Conservation (phyloP, 2,113 vertebrate genomes). For the Macrotus californicus region DNA sequence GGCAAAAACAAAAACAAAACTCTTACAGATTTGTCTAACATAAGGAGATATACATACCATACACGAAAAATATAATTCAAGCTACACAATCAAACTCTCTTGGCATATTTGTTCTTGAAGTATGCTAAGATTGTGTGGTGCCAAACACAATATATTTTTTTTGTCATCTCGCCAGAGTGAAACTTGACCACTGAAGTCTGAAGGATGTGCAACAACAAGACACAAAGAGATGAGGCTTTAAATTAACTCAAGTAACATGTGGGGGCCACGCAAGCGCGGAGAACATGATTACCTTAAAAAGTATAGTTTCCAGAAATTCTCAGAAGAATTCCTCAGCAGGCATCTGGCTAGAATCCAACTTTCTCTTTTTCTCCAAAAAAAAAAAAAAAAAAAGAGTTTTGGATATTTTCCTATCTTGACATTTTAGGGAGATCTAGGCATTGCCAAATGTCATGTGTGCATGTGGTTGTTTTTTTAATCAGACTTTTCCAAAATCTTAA, state of each 20-base stretch:
- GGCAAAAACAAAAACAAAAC: neutral
- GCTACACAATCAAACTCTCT: neutral
- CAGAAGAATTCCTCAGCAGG: conserved; percentile 57
- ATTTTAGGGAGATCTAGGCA: conserved; percentile 19
- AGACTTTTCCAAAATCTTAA: conserved; percentile 16
- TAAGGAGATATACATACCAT: neutral
- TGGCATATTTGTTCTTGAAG: conserved; percentile 26
- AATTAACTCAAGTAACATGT: conserved; percentile 46
- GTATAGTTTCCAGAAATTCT: conserved; percentile 25
- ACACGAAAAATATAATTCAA: conserved; percentile 14
- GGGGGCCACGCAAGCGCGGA: conserved; percentile 56
- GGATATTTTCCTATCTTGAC: conserved; percentile 57
- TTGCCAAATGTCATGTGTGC: conserved; percentile 26
- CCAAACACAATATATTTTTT: conserved; percentile 53
- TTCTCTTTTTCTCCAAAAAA: conserved; percentile 26
- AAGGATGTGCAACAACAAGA: conserved; percentile 45
- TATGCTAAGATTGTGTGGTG: conserved; percentile 17
- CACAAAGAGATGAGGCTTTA: conserved; percentile 44
- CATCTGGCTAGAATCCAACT: conserved; percentile 39
- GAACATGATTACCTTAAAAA: conserved; percentile 56
- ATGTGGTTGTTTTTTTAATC: neutral
- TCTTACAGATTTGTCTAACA: conserved; percentile 2
- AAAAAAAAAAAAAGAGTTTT: neutral
- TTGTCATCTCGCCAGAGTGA: conserved; percentile 59
- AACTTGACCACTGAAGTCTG: conserved; percentile 49